Conservation (phyloP, 2,888 invertebrate genomes). For the Pyrgus malvae region DNA sequence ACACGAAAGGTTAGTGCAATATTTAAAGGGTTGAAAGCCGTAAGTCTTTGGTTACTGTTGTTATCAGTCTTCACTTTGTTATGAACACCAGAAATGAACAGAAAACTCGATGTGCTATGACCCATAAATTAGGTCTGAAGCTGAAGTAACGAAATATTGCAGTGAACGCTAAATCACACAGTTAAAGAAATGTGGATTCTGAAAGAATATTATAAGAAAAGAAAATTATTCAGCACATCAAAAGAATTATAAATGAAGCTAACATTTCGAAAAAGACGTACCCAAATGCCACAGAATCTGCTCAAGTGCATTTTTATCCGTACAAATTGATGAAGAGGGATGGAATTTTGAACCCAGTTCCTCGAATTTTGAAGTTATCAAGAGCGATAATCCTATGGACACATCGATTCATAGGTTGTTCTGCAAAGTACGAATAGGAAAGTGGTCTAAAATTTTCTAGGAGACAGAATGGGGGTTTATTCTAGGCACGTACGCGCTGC, state of each 20-base stretch:
- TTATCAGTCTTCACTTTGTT: no score
- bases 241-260: constrained; percentile 17
- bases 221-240: constrained; percentile 10
- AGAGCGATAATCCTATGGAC: neutral
- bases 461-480: constrained; percentile 32
- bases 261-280: neutral
- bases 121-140: no score
- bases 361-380: neutral
- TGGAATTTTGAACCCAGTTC: neutral
- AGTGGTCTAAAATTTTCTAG: constrained; percentile 17
- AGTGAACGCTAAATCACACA: no score
- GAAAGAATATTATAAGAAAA: neutral
- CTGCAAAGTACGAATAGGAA: neutral
- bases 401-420: neutral
- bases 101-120: neutral
- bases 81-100: neutral
- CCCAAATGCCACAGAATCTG: neutral
- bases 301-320: constrained; percentile 2
- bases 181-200: no score
- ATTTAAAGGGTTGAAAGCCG: no score
- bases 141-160: no score
- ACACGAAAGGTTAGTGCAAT: no score
- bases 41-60: no score
- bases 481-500: constrained; percentile 39
- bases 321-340: neutral